Conservation (phyloP, 2,113 vertebrate species). For the Pseudonaja textilis region DNA sequence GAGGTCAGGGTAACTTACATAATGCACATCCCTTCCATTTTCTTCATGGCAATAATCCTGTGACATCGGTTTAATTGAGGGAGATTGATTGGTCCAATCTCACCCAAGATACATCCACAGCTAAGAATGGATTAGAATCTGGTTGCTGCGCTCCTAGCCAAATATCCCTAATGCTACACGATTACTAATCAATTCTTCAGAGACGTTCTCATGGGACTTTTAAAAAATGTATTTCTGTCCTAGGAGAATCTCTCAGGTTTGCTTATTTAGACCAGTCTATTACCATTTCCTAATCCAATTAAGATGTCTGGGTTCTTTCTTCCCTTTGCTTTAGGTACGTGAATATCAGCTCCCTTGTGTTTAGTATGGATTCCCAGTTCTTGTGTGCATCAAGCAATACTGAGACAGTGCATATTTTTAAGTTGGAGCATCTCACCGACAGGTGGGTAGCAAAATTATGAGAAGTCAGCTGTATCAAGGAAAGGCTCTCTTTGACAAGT, state of each 20-base stretch:
- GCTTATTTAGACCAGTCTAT: background rate
- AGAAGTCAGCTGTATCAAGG: background rate
- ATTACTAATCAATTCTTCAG: background rate
- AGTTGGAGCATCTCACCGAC: slow-evolving; percentile 84
- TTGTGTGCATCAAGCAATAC: slow-evolving; percentile 94
- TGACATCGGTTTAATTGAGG: background rate
- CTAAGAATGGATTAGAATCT: background rate
- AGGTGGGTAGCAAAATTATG: slow-evolving; percentile 66
- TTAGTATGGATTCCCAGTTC: slow-evolving; percentile 92
- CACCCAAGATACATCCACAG: background rate
- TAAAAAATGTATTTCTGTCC: background rate
- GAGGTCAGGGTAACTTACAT: background rate
- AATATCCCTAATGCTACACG: background rate
- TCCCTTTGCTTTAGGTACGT: slow-evolving; percentile 78
- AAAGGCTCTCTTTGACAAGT: no score
- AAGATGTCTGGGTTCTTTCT: background rate
- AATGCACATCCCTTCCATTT: background rate
- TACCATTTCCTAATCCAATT: background rate
- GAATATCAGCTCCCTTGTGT: slow-evolving; percentile 89
- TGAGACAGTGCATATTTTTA: slow-evolving; percentile 93
- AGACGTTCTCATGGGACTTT: background rate
- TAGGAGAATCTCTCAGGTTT: background rate
- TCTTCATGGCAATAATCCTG: background rate
- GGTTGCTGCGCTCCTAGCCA: background rate
- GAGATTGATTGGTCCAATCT: background rate